phyloP scores from a whole-genome alignment of 2,797 vertebrate genomes.

The Acrossocheilus wenchowensis region DNA sequence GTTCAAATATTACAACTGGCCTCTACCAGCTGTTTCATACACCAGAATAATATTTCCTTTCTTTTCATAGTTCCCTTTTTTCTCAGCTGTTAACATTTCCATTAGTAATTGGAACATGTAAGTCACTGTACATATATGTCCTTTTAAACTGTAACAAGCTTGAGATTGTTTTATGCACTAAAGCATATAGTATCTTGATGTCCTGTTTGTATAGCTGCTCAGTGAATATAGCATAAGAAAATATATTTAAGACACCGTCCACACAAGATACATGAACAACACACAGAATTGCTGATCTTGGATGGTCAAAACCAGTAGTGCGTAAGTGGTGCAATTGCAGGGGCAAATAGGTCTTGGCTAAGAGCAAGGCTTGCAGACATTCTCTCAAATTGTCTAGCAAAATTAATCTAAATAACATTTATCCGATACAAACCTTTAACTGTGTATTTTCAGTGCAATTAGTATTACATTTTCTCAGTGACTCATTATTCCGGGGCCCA shows the following conservation, averaged over 20 bases:
- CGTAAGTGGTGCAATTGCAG: background rate
- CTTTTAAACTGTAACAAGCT: background rate
- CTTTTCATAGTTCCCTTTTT: background rate
- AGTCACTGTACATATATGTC: too few species aligned
- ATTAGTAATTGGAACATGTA: background rate
- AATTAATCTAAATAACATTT: background rate
- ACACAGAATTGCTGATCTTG: background rate
- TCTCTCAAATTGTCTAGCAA: background rate
- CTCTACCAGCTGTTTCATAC: background rate
- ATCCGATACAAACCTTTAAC: background rate
- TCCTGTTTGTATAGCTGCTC: background rate
- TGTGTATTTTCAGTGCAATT: background rate
- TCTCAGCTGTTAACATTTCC: background rate
- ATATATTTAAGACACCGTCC: background rate
- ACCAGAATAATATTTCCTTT: background rate
- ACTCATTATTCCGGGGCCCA: background rate
- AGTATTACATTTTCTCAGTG: background rate
- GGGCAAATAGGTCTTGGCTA: background rate
- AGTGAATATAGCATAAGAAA: background rate
- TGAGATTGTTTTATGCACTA: background rate
- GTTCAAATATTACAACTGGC: background rate
- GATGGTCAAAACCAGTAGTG: background rate
- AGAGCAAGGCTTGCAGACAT: background rate
- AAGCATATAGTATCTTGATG: background rate
- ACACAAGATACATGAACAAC: background rate